phyloP scores from a whole-genome alignment of 2,797 vertebrate genomes.

The Platyrinchus mystaceus region DNA sequence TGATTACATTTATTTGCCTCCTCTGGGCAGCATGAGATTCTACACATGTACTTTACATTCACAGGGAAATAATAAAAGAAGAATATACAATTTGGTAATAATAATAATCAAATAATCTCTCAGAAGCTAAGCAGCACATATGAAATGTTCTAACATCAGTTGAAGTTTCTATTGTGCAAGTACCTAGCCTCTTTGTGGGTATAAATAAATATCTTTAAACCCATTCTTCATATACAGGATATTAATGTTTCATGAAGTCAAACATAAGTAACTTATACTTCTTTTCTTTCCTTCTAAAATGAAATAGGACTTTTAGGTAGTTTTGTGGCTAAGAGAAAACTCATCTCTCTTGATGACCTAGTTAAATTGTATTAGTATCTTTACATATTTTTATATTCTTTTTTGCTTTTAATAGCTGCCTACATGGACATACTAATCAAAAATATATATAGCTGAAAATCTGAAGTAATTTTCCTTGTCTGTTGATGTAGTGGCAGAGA shows the following conservation, averaged over 20 bases:
- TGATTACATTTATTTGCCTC: background rate
- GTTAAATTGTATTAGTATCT: background rate
- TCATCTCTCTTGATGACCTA: background rate
- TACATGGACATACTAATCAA: constrained; percentile 5
- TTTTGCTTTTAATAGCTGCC: constrained; percentile 14
- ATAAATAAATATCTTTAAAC: background rate
- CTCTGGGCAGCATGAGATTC: background rate
- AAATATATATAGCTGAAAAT: constrained; percentile 27
- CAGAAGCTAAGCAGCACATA: background rate
- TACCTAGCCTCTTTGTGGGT: background rate
- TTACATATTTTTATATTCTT: background rate
- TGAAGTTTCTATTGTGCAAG: background rate
- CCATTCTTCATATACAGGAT: background rate
- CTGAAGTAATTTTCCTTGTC: background rate
- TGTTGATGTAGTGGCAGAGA: background rate
- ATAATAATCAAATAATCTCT: background rate
- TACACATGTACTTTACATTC: background rate
- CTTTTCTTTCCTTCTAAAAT: background rate
- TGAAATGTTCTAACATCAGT: background rate
- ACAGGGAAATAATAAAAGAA: background rate
- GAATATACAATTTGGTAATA: background rate
- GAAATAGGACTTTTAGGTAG: background rate
- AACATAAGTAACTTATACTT: background rate
- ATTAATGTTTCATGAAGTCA: background rate
- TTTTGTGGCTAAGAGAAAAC: background rate